phyloP scores from a whole-genome alignment of 2,888 invertebrate genomes.

The Cantharis nigra region DNA sequence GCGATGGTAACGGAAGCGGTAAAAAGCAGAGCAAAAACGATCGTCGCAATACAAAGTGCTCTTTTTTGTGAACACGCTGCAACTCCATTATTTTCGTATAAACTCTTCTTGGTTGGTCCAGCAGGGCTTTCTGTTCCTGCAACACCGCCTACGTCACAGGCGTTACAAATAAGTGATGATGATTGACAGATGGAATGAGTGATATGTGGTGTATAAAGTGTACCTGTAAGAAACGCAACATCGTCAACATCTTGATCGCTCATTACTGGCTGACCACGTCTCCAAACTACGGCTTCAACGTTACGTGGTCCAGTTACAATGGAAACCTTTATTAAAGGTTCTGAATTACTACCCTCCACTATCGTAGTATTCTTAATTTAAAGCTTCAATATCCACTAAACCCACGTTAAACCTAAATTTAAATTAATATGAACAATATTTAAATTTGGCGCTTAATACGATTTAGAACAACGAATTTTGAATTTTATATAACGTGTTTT shows the following conservation, averaged over 20 bases:
- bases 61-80: slow-evolving; percentile 87
- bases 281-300: slow-evolving; percentile 59
- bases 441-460: neutral
- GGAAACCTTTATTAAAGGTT: slow-evolving; percentile 56
- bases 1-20: slow-evolving; percentile 86
- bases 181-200: slow-evolving; percentile 39
- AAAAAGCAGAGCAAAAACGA: slow-evolving; percentile 80
- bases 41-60: slow-evolving; percentile 79
- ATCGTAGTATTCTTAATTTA: slow-evolving; percentile 37
- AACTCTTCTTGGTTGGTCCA: slow-evolving; percentile 66
- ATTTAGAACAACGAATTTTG: slow-evolving; percentile 11
- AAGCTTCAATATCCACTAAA: neutral
- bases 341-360: slow-evolving; percentile 53
- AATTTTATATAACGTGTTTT: slow-evolving; percentile 29
- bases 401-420: slow-evolving; percentile 17
- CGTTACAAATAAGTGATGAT: slow-evolving; percentile 49
- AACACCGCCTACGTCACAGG: slow-evolving; percentile 57
- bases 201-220: slow-evolving; percentile 47
- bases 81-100: slow-evolving; percentile 76
- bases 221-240: slow-evolving; percentile 90
- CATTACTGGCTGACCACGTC: slow-evolving; percentile 65
- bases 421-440: slow-evolving; percentile 16
- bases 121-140: slow-evolving; percentile 66
- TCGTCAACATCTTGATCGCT: slow-evolving; percentile 92
- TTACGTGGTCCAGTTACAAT: slow-evolving; percentile 56